Conservation (phyloP, 1,140 invertebrate species). For the Trichonephila clavipes region DNA sequence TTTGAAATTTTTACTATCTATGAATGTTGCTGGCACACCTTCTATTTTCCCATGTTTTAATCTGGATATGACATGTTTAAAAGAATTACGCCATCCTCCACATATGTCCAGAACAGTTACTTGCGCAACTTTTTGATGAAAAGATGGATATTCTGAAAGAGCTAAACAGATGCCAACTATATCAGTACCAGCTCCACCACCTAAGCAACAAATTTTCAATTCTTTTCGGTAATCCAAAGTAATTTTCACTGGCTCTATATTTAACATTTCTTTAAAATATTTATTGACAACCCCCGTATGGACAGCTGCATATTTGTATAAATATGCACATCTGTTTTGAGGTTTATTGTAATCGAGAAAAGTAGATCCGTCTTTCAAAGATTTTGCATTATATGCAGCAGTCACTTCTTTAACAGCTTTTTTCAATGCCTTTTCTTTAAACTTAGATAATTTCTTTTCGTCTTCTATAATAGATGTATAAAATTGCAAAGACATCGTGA, state of each 20-base stretch:
- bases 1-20: constrained; percentile 21
- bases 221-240: neutral
- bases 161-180: constrained; percentile 58
- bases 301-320: constrained; percentile 47
- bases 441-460: constrained; percentile 13
- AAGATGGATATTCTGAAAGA: neutral
- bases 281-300: constrained; percentile 48
- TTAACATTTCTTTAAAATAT: constrained; percentile 27
- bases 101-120: constrained; percentile 51
- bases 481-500: constrained; percentile 4
- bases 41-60: constrained; percentile 37
- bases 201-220: constrained; percentile 53
- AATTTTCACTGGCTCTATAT: neutral
- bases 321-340: constrained; percentile 48
- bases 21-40: constrained; percentile 16
- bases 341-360: constrained; percentile 52
- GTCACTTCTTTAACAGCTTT: neutral
- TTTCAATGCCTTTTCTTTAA: neutral
- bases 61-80: constrained; percentile 3
- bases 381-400: neutral
- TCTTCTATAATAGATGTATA: constrained; percentile 42
- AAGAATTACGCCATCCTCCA: constrained; percentile 56
- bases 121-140: constrained; percentile 38
- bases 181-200: constrained; percentile 57
- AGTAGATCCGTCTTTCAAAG: constrained; percentile 36